Base-by-base conservation (phyloP, 2,113 vertebrate genomes). In the Brienomyrus longianalis region DNA sequence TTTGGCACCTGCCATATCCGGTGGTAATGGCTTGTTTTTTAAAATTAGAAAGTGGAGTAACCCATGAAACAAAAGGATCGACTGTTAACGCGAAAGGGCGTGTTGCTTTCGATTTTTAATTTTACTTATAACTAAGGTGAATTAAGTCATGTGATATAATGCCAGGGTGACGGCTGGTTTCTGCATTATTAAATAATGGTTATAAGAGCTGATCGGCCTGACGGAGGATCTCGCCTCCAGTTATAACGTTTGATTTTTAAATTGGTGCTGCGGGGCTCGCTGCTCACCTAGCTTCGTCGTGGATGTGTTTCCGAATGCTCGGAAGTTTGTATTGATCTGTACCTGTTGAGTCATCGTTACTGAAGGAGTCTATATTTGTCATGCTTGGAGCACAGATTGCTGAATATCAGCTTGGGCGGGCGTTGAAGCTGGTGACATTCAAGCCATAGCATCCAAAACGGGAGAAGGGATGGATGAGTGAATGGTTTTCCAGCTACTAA, bases 11-110 rank as follows among this genome's bases (percentile, higher is more conserved):
- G n/a, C 19, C 17, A 39, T 43, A 39, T 80, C 74, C 74, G 47
- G 48, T n/a, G 83, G 47, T 27, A 86, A 10, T 86, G 48, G n/a
- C 83, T 51, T 50, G 83, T 86, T 50, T 86, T 80, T 86, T 86
- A 47, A 86, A 51, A 3, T n/a, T 21, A 48, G 50, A 50, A 86
- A 27, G 74, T 80, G 35, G 31, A 19, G 31, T 80, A 80, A 80
- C 35, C 11, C 11, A 27, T 11, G n/a, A 15, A 50, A 6, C 83
- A 50, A 86, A 86, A 51, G n/a, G 7, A 15, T 27, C 83, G 17
- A 11, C 83, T 50, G 43, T 51, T 31, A 48, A 23, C 7, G 83
- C 23, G 23, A 86, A 23, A 43, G 31, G 45, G n/a, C 45, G 39
- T 50, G 8, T n/a, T 9, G 23, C 23, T 23, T 86, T 21, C 23